phyloP scores from a whole-genome alignment of 2,888 invertebrate genomes.

The Trichacis sp. region DNA sequence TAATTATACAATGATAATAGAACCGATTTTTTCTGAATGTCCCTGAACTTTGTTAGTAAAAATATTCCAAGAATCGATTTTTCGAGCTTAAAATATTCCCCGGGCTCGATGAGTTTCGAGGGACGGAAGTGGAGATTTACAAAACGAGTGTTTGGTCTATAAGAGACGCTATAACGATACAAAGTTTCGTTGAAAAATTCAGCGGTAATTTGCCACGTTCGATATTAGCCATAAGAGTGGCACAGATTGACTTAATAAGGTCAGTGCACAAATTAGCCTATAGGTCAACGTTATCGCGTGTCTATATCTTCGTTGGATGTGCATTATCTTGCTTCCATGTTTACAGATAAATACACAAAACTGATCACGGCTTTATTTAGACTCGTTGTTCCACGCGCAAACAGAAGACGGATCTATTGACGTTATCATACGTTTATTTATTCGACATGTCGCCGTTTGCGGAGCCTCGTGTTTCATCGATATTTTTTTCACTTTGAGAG shows the following conservation, averaged over 20 bases:
- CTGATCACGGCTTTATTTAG: conserved; percentile 14
- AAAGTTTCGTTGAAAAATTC: conserved; percentile 21
- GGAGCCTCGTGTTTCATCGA: neutral
- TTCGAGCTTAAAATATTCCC: too few relatives aligned
- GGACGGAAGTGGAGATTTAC: too few relatives aligned
- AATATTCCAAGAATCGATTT: too few relatives aligned
- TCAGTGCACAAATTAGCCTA: conserved; percentile 35
- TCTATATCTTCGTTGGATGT: conserved; percentile 31
- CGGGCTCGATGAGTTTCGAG: too few relatives aligned
- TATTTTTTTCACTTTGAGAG: too few relatives aligned
- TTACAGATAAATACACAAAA: conserved; percentile 17
- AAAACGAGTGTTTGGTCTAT: neutral
- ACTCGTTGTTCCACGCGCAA: conserved; percentile 5
- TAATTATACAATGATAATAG: too few relatives aligned
- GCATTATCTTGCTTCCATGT: conserved; percentile 21
- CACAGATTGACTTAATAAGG: conserved; percentile 36
- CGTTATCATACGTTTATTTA: neutral
- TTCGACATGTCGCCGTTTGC: neutral
- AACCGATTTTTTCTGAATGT: too few relatives aligned
- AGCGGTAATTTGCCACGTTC: conserved; percentile 7
- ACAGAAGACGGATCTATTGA: neutral
- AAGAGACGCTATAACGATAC: too few relatives aligned
- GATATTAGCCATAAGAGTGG: conserved; percentile 15
- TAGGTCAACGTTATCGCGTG: conserved; percentile 29
- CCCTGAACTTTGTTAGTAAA: too few relatives aligned